Conservation (phyloP, 1,140 invertebrate genomes). For the Bathynomus jamesi region DNA sequence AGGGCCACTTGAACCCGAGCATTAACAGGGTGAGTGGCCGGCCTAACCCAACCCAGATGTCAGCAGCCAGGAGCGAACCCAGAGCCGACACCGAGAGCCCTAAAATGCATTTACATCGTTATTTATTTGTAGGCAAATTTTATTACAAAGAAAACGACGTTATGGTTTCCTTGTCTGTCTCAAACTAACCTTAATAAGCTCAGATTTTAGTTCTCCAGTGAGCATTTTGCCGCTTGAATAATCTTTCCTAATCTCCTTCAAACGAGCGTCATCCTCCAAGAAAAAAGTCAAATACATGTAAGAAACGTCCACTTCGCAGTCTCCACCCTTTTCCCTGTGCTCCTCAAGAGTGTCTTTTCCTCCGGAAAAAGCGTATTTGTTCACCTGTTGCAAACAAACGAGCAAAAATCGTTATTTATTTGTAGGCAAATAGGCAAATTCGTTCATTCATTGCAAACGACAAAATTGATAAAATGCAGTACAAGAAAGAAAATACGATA, state of each 20-base stretch:
- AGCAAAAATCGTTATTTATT: constrained; percentile 12
- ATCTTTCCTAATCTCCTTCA: constrained; percentile 72
- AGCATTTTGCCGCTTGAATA: constrained; percentile 85
- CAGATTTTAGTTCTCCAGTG: constrained; percentile 89
- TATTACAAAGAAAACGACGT: no score
- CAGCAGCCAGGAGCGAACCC: no score
- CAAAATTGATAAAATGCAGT: background rate
- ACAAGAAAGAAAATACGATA: background rate
- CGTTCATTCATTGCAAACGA: no score
- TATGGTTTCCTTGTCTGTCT: no score
- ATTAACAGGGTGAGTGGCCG: no score
- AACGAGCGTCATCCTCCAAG: constrained; percentile 81
- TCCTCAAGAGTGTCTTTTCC: constrained; percentile 88
- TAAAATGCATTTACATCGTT: no score
- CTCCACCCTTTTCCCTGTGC: constrained; percentile 80
- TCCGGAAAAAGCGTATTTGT: constrained; percentile 98
- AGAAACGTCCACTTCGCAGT: constrained; percentile 91
- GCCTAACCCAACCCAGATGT: no score
- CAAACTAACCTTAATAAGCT: constrained; percentile 61
- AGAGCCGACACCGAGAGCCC: no score
- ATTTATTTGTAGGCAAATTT: no score
- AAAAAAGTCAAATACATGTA: constrained; percentile 96
- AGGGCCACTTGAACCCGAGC: no score
- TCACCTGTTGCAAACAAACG: constrained; percentile 60
- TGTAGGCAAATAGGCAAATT: no score